Base-by-base conservation (phyloP, 2,888 invertebrate species). In the Drosophila emarginata region DNA sequence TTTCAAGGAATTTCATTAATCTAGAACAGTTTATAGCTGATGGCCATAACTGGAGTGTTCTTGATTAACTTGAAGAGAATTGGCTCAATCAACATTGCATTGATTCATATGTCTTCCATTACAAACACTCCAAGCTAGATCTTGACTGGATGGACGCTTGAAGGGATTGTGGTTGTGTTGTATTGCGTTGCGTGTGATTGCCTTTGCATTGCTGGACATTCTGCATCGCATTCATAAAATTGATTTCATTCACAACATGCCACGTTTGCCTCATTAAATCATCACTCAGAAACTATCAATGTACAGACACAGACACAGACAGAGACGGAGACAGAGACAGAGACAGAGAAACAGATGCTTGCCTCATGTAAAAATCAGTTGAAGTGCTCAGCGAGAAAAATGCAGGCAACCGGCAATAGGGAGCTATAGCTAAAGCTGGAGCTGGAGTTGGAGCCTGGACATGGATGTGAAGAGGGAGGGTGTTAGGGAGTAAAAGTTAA, bases 241-340 rank as follows among this genome's bases (percentile, higher is more conserved):
- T 79, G 87, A 87, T 79, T 85, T 88, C 85, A 85, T 85, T 85
- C 85, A 85, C 87, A 85, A 85, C 85, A 85, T 88, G 88, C 88
- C 85, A 83, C 85, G 87, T 86, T 83, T 87, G 88, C 77, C 85
- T 85, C 85, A 85, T 85, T 85, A 85, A 85, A 85, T 85, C 85
- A 85, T 85, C 85, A 88, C 88, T 85, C 85, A 83, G 78, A 80
- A 85, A 77, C 85, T 85, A 85, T 85, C 85, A 85, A 78, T 84
- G 85, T 88, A 83, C 88, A 77, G 23, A 23, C 50, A 32, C 28
- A 28, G 28, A 28, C 4, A 28, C 28, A 28, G 28, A 28, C 28
- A 5, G 28, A n/a, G n/a, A n/a, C n/a, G n/a, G n/a, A n/a, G n/a
- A n/a, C n/a, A n/a, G n/a, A n/a, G n/a, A n/a, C n/a, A n/a, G n/a